Evolutionary conservation across 2,113 vertebrate species (phyloP).

Genomic region (Phylloscopus trochilus): DNA sequence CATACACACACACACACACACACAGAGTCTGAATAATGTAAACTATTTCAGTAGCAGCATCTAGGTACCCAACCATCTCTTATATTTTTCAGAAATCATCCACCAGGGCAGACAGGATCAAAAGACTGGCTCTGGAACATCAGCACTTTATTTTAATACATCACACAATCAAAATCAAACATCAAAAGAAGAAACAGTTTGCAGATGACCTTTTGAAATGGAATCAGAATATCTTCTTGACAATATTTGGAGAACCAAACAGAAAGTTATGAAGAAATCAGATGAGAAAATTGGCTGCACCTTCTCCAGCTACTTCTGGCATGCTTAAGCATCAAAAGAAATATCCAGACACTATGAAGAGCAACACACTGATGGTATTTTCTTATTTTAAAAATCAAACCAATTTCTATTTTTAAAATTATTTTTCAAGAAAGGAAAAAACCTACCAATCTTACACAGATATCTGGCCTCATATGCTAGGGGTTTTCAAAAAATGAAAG

Average conservation of each 20-base stretch:
- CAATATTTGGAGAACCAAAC: neutral
- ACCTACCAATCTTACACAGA: neutral
- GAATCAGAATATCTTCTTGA: neutral
- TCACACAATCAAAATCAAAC: neutral
- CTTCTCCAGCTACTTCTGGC: neutral
- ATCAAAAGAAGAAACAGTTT: neutral
- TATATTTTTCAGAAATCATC: neutral
- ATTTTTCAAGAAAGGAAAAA: neutral
- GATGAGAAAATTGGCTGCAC: neutral
- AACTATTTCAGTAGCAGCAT: neutral
- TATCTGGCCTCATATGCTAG: neutral
- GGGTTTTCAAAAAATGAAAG: neutral
- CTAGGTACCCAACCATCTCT: neutral
- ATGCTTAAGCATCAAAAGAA: neutral
- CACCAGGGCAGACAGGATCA: neutral
- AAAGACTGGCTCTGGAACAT: neutral
- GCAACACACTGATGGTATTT: neutral
- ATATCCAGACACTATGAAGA: neutral
- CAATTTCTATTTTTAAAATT: neutral
- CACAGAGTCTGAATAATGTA: neutral
- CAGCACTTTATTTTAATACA: neutral
- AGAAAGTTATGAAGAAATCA: neutral
- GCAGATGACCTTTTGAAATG: neutral
- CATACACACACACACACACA: accelerated
- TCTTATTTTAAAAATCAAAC: neutral